Evolutionary conservation across 2,113 vertebrate species (phyloP), one percentile per base, ranked within the genome.

Genomic region (Catharus fuscescens): DNA sequence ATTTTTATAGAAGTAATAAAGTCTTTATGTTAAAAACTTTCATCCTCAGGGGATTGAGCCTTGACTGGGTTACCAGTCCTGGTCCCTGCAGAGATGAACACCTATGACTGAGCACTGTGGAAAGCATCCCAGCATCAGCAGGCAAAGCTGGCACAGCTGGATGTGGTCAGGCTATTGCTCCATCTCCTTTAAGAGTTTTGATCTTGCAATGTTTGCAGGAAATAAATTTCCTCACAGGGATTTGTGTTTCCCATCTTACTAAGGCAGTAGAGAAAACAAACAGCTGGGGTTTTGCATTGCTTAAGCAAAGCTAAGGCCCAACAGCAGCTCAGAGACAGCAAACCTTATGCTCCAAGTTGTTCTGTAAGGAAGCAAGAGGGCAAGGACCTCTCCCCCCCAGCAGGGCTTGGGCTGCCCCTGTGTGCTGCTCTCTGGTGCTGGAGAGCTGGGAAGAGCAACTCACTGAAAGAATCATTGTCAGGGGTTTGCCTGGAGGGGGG

Each of bases 81-180:
- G 23, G 13, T 36, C 29, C 21, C n/a, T 18, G 32, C 42, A 45
- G 67, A 52, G 67, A 16, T 23, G 52, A 42, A 5, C 1, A 1
- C 1, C 3, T 10, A 0, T 8, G 32, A 42, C 0, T 40, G 36
- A 79, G 28, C 15, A 21, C 38, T 1, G 0, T 2, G 16, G 11
- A 53, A 69, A 24, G 14, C 29, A 78, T 44, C 18, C 14, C 52
- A 62, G 60, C 88, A 16, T 26, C 4, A 1, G 20, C 1, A 3
- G n/a, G 45, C 59, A 73, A 40, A 80, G 25, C 67, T 1, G 2
- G 26, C 0, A 3, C 47, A 47, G 44, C 5, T 47, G 61, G 34
- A 32, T 76, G 67, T 6, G 14, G 64, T 23, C 6, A 2, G 25
- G 52, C 28, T 73, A 2, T 31, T 84, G 78, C 57, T 84, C 47